Base-by-base conservation (phyloP, 2,888 invertebrate genomes). In the Beris chalybata region DNA sequence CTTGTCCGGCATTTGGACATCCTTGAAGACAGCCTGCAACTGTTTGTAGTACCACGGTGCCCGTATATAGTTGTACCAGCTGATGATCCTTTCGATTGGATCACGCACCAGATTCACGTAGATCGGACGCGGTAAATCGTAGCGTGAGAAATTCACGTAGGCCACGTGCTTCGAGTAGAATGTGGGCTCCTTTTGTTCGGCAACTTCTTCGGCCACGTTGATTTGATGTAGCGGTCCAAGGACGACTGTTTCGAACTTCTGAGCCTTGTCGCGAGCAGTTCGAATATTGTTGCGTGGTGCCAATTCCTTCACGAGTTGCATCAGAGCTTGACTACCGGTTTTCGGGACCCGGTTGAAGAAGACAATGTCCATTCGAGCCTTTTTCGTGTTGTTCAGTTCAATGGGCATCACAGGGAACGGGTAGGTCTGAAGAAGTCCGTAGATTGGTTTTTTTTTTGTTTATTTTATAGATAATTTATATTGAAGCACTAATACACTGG, bases 71-170 rank as follows among this genome's bases (percentile, higher is more conserved):
- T 94, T 94, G 78, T 93, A 93, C 94, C 93, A 94, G 5, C 93
- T 93, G 75, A 94, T 93, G 12, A 93, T 90, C 55, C 94, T 84
- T 77, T 95, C 95, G 30, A 95, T 88, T 0, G 95, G 95, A 81
- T 95, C 94, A 29, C 95, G 86, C 4, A 95, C 93, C 75, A 95
- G 84, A 81, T 95, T 95, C 72, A 95, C 88, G 81, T 94, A 94
- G 74, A 94, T 92, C 0, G 94, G 94, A 73, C 88, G 86, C 0
- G 91, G 89, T 72, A 88, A 84, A 58, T 89, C 87, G 76, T 85
- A 90, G 75, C 75, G 73, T 38, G 72, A 57, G 32, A 65, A 65
- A 52, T 65, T 65, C 9, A 65, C 29, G 38, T 58, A 65, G 11
- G 50, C 53, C 12, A 65, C 53, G 22, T 65, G 65, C 29, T 57